A percentile compares a stretch with the other conserved stretches of the same genome.
Evolutionary conservation across 2,113 vertebrate genomes (phyloP).

Genomic region (Garra rufa): DNA sequence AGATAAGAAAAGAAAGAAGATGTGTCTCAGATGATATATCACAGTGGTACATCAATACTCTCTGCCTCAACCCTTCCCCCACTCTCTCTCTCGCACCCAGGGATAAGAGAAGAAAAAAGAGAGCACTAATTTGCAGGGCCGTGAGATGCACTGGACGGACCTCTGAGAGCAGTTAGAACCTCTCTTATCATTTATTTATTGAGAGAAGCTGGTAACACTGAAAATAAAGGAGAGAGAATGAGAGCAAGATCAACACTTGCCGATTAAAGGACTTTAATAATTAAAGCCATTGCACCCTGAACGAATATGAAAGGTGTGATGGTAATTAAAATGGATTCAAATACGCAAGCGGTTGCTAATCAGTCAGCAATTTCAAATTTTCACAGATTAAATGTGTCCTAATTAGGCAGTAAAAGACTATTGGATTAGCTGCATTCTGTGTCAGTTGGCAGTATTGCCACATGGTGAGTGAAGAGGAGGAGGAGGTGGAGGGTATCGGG

Average conservation of each 20-base stretch:
- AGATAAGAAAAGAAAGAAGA: constrained; percentile 24
- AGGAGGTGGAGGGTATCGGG: constrained; percentile 3
- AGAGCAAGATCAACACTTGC: constrained; percentile 14
- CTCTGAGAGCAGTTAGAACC: constrained; percentile 33
- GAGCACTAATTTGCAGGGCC: not conserved
- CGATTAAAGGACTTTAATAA: constrained; percentile 57
- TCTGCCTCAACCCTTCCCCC: constrained; percentile 13
- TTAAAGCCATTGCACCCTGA: constrained; percentile 59
- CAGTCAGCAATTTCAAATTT: constrained; percentile 47
- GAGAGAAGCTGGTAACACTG: constrained; percentile 31
- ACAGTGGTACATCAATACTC: constrained; percentile 26
- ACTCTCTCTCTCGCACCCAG: constrained; percentile 53
- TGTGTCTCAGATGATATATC: constrained; percentile 8
- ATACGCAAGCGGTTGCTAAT: constrained; percentile 47
- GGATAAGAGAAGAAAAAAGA: constrained; percentile 28
- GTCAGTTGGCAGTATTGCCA: constrained; percentile 44
- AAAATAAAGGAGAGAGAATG: constrained; percentile 13
- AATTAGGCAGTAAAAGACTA: constrained; percentile 48
- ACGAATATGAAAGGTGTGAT: constrained; percentile 38
- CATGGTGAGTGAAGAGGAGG: constrained; percentile 27
- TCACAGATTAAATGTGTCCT: constrained; percentile 52
- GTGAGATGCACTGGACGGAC: constrained; percentile 4
- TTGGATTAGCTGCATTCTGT: constrained; percentile 44
- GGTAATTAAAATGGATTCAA: constrained; percentile 43
- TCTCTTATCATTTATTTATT: constrained; percentile 49